A percentile compares a stretch with the other conserved stretches of the same genome.
Conservation (phyloP, 2,113 vertebrate genomes). For the Aythya baeri region DNA sequence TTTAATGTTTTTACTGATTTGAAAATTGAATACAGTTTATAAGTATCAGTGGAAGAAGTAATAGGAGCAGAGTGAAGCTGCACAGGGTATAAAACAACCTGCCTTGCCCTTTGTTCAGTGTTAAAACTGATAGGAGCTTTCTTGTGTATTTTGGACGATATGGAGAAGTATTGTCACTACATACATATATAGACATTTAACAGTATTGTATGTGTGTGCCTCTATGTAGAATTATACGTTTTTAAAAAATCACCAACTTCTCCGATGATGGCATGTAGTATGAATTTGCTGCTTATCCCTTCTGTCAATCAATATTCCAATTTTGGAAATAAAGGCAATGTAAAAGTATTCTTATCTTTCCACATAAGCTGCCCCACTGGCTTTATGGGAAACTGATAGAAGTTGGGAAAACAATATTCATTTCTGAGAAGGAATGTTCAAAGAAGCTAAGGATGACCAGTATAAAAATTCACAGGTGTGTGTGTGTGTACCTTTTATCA, state of each 20-base stretch:
- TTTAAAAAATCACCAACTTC: not conserved
- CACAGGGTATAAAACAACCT: not conserved
- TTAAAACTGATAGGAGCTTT: not conserved
- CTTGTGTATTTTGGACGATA: not conserved
- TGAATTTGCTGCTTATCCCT: not conserved
- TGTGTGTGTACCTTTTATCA: not conserved
- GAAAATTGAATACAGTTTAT: not conserved
- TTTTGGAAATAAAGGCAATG: not conserved
- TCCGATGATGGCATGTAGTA: not conserved
- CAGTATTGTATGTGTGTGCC: accelerated
- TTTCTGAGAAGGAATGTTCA: not conserved
- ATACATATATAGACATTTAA: not conserved
- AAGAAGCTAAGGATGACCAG: not conserved
- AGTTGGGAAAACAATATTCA: accelerated
- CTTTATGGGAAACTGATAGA: not conserved
- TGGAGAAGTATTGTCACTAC: not conserved
- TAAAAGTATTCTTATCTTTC: not conserved
- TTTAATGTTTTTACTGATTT: not conserved
- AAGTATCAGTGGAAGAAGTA: not conserved
- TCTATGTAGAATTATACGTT: not conserved
- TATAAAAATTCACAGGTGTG: not conserved
- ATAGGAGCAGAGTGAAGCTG: not conserved
- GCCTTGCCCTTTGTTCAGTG: not conserved
- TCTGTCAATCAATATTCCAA: not conserved
- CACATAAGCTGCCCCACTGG: not conserved